phyloP scores from a whole-genome alignment of 2,113 vertebrate genomes.

The Oncorhynchus masou region DNA sequence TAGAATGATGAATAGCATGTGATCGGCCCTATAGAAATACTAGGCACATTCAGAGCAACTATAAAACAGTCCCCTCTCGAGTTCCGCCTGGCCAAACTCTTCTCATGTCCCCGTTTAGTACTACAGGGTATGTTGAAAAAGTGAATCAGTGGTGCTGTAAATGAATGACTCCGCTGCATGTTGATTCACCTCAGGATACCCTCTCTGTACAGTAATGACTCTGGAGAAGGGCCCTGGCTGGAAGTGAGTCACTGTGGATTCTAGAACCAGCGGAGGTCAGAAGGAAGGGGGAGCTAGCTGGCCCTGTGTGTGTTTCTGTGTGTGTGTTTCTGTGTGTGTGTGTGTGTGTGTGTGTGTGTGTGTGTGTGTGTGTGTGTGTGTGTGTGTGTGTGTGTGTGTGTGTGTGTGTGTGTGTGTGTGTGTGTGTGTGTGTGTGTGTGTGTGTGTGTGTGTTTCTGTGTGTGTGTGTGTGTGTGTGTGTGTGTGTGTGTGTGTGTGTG shows the following conservation, averaged over 20 bases:
- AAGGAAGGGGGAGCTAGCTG: background rate
- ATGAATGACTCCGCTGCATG: background rate
- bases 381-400: too few relatives aligned
- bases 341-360: slow-evolving; percentile 7
- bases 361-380: background rate
- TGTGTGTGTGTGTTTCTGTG: too few relatives aligned
- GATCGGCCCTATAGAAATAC: too few relatives aligned
- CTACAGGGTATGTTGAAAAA: background rate
- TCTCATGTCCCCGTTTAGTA: background rate
- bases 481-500: too few relatives aligned
- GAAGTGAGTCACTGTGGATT: background rate
- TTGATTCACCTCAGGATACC: slow-evolving; percentile 29
- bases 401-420: too few relatives aligned
- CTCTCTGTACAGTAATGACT: slow-evolving; percentile 8
- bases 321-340: slow-evolving; percentile 12
- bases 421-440: too few relatives aligned
- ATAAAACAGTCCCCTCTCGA: background rate
- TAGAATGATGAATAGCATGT: background rate
- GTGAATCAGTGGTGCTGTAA: slow-evolving; percentile 19
- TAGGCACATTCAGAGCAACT: background rate
- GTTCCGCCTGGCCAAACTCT: too few relatives aligned
- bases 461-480: too few relatives aligned
- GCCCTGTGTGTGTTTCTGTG: background rate
- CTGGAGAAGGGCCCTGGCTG: slow-evolving; percentile 3
- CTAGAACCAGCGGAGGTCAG: background rate